Conservation (phyloP, 2,113 vertebrate species). For the Coturnix japonica region DNA sequence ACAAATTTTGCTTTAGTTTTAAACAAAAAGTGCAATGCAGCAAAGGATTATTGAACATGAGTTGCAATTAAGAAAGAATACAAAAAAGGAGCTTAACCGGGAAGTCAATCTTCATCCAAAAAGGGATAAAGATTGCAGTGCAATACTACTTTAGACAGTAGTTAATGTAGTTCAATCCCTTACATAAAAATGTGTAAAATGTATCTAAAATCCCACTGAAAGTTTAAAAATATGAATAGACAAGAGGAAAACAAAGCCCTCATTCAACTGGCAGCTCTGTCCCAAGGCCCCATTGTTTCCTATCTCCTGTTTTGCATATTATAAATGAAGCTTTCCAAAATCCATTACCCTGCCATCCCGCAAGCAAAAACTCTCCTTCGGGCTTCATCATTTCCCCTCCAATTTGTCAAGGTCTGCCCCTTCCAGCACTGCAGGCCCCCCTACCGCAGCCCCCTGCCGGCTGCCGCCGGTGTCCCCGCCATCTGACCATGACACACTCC, state of each 20-base stretch:
- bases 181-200: conserved; percentile 33
- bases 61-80: conserved; percentile 27
- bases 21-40: neutral
- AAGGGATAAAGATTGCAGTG: neutral
- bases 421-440: neutral
- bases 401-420: neutral
- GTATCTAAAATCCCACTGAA: conserved; percentile 53
- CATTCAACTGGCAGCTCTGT: conserved; percentile 63
- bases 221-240: conserved; percentile 58
- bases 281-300: conserved; percentile 57
- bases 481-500: neutral
- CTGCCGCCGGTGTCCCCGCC: neutral
- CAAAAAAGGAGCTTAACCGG: conserved; percentile 33
- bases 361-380: neutral
- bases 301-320: conserved; percentile 49
- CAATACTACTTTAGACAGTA: neutral
- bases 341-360: neutral
- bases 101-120: conserved; percentile 40
- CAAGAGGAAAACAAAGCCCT: conserved; percentile 65
- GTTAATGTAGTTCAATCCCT: neutral
- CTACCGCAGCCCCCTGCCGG: neutral
- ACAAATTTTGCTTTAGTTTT: conserved; percentile 1
- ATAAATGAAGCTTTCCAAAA: conserved; percentile 56
- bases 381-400: neutral
- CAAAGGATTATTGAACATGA: neutral